Evolutionary conservation across 1,140 invertebrate genomes (phyloP), one percentile per base, ranked within the genome.

Genomic region (Solenopsis invicta): DNA sequence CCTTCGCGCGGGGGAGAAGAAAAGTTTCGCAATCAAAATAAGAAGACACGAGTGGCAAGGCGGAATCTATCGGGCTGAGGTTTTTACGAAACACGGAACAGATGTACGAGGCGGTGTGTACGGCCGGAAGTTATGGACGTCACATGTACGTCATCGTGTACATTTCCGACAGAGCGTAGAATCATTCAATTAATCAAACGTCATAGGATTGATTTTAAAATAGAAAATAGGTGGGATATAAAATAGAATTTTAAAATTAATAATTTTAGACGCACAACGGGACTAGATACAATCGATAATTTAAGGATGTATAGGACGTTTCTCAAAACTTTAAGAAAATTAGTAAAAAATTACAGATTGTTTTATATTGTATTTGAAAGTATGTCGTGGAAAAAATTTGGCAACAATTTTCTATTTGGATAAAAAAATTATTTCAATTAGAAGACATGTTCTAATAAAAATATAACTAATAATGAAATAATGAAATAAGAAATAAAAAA

Each of bases 1-100:
- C 21, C 18, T 18, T n/a, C 48, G n/a, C 69, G 24, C 34, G 76
- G 41, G 24, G 24, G 64, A 50, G 45, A 13, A 18, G 50, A 37
- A 67, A 85, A 85, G 66, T 72, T 77, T 87, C 52, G 85, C 85
- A 54, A 66, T 72, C 72, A 78, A 78, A 78, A 78, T 67, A 78
- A 66, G 71, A 76, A 87, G 86, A 72, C 64, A 86, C 61, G 75
- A 0, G 50, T 18, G 61, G 56, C 64, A 59, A 54, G 69, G 18
- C 59, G 71, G 80, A 89, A 87, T 75, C 80, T 61, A 84, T 84
- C 54, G 56, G 56, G n/a, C 41, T 75, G 67, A 50, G 69, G 54
- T 61, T 84, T 84, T 84, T 75, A 62, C 69, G 9, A 29, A 6
- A 16, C 21, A 2, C 4, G 37, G 41, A 50, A 50, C 69, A 75